Evolutionary conservation across 1,140 invertebrate species (phyloP), one percentile per base, ranked within the genome.

Genomic region (Drosophila watanabei): DNA sequence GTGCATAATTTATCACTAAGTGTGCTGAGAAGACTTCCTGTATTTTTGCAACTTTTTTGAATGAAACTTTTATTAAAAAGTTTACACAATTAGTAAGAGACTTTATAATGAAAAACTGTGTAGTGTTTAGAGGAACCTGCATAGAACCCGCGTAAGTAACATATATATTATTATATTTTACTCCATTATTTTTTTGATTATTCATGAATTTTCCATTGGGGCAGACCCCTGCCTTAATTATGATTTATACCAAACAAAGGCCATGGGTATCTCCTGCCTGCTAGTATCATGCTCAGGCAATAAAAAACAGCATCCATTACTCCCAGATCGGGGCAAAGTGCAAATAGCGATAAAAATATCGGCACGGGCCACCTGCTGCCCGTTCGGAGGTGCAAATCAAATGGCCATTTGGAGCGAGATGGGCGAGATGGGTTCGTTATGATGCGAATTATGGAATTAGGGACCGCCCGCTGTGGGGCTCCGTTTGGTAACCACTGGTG

Each of bases 281-380:
- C 52, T 58, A 58, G 39, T 45, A 52, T 24, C 28, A 48, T 48
- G 37, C 18, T 28, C 2, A 37, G 30, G 2, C 37, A 9, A 76
- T 57, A 41, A 28, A 37, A 43, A 56, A 16, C 33, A 16, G 64
- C 45, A 41, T 51, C 33, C 16, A 69, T 69, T 41, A 28, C 16
- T 41, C 32, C 33, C 6, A 13, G 62, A 32, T 68, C 33, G 16
- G 7, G 30, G n/a, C 33, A 32, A 72, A 72, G 59, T 32, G 54
- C 32, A 46, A 57, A 60, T 48, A 60, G 37, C 35, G 39, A 66
- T 77, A 71, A 61, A 45, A 37, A 39, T 57, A 77, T 77, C 48
- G 52, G 14, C 45, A 78, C 13, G 49, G 58, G 56, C 71, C 80
- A 80, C 84, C 75, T 87, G 75, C 82, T 73, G 79, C 14, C 48